Base-by-base conservation (phyloP, 2,797 vertebrate genomes). In the Muscicapa comitata region DNA sequence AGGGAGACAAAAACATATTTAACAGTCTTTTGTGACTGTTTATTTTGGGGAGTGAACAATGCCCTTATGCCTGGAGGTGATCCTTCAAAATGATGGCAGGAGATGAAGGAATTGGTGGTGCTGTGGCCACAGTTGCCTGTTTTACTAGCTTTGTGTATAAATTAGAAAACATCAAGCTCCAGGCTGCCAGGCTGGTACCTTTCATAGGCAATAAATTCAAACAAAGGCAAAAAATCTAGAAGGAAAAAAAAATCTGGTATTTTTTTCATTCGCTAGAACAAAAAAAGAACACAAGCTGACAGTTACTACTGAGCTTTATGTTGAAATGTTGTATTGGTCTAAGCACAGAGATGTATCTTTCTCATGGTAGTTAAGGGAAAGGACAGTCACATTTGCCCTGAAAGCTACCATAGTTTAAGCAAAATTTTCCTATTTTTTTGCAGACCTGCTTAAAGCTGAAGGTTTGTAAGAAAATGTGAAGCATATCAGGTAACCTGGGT, bases 91-190 rank as follows among this genome's bases (percentile, higher is more conserved):
- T 45, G 35, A 94, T 80, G 43, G 48, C 71, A 92, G 37, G 37
- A 92, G 74, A 79, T 67, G 77, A 92, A 94, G 83, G 90, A 94
- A 85, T 61, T 13, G 1, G 80, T 82, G 57, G 16, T 74, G 18
- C 17, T 80, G 38, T 77, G 90, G 81, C 75, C 57, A 80, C 82
- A 77, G 40, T 55, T 88, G 66, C 55, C 80, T 90, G 38, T 85
- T 91, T 72, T 93, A 67, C 61, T 85, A 61, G 48, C 57, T 94
- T 89, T 89, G 45, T 74, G 65, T 87, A 71, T 94, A 87, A 95
- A 95, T 95, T 87, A 85, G 53, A 89, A 87, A 92, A 62, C 57
- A 87, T 87, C 67, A 79, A 77, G 57, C 77, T 89, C 45, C 45
- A 74, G 74, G 81, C 67, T 95, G 37, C 51, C 85, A 81, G 63